phyloP scores from a whole-genome alignment of 2,888 invertebrate genomes.

The Alloscopus bannaensis region DNA sequence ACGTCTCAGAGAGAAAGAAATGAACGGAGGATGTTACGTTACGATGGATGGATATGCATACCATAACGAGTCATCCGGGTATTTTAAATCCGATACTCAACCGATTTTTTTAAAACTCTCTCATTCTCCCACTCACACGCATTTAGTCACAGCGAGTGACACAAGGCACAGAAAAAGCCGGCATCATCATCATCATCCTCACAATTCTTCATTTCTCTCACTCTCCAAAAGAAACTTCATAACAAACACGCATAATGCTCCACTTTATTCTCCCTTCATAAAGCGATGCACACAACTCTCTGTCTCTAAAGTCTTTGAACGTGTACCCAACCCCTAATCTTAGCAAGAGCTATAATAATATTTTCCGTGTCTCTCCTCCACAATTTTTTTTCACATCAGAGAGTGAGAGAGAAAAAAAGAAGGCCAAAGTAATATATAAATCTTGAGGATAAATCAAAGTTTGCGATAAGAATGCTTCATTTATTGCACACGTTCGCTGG shows the following conservation, averaged over 20 bases:
- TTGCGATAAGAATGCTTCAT: constrained; percentile 55
- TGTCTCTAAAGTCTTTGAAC: too few species aligned
- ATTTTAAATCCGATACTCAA: constrained; percentile 22
- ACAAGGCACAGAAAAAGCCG: constrained; percentile 1
- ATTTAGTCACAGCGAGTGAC: neutral
- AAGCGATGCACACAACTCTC: too few species aligned
- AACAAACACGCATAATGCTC: constrained; percentile 10
- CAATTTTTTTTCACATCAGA: neutral
- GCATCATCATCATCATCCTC: neutral
- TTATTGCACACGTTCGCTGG: constrained; percentile 24
- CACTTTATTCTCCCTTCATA: too few species aligned
- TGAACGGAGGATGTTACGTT: too few species aligned
- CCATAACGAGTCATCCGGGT: constrained; percentile 15
- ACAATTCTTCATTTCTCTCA: neutral
- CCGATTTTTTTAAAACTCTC: constrained; percentile 1
- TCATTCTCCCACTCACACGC: constrained; percentile 1
- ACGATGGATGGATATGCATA: too few species aligned
- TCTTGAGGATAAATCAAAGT: constrained; percentile 44
- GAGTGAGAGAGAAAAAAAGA: neutral
- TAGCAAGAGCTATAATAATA: too few species aligned
- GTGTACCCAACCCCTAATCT: too few species aligned
- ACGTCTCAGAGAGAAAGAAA: neutral
- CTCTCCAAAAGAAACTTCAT: neutral
- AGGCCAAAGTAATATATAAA: constrained; percentile 23
- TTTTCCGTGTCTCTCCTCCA: neutral